Base-by-base conservation (phyloP, 2,113 vertebrate species). In the Mobula hypostoma region DNA sequence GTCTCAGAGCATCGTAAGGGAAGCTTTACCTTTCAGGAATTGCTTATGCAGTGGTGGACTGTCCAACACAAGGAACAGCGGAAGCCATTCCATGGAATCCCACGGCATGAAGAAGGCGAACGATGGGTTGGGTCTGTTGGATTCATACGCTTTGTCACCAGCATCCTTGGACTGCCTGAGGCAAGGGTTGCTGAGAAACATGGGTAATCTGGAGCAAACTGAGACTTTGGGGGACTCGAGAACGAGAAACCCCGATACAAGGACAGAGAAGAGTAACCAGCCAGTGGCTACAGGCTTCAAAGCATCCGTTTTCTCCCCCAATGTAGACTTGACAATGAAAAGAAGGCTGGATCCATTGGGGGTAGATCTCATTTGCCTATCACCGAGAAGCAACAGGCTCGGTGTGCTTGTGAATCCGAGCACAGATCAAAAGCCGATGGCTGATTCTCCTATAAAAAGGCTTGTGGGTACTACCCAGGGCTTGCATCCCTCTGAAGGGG, bases 401-500 rank as follows among this genome's bases (percentile, higher is more conserved):
- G 83, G 48, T 27, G 82, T 12, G 24, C 21, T 58, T 56, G 48
- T 12, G 24, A 88, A 66, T n/a, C 61, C 61, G 7, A 17, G 29
- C n/a, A 66, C 85, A 32, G 29, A 19, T 66, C 85, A 66, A 19
- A 66, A 17, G 63, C n/a, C n/a, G 5, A 27, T 21, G 7, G 70
- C 91, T 11, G 70, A 93, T 17, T 74, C 70, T 5, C 91, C 70
- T 29, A 29, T 93, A 56, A 48, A 74, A 27, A 93, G 91, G 40
- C 70, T 93, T 7, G 70, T 74, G 91, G 94, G 87, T 80, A 94
- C 29, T 72, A 27, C 68, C 48, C 70, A 94, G 94, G 94, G 94
- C 82, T 94, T 90, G 12, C 94, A 93, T 61, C 87, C 91, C 58
- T 79, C 94, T 11, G 17, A 61, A 7, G 94, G 91, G 27, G 15